Conservation (phyloP, 2,888 invertebrate genomes). For the Dicycla oo region DNA sequence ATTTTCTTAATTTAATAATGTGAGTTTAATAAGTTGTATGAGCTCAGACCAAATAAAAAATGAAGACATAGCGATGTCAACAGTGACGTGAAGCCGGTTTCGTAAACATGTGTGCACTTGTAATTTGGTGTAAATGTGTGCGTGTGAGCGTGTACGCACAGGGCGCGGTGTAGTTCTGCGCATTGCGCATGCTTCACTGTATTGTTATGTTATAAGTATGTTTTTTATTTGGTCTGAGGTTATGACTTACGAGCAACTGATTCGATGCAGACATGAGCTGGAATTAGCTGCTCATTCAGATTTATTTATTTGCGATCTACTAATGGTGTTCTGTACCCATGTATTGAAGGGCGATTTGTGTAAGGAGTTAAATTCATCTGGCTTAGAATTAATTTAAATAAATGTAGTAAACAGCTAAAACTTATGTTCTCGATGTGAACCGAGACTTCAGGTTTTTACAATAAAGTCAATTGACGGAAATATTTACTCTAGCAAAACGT, state of each 20-base stretch:
- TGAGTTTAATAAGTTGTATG: no score
- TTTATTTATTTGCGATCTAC: conserved; percentile 4
- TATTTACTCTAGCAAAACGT: neutral
- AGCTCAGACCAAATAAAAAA: no score
- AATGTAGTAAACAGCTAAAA: neutral
- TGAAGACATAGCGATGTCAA: no score
- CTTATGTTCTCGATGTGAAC: conserved; percentile 9
- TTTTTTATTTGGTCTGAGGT: no score
- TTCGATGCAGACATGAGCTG: neutral
- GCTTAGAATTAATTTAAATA: neutral
- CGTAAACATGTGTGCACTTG: no score
- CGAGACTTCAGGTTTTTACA: conserved; percentile 31
- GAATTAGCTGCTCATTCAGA: neutral
- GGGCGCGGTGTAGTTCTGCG: no score
- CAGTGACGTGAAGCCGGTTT: no score
- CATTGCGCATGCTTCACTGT: no score
- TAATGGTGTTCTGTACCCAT: neutral
- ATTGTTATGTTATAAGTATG: no score
- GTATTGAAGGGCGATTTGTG: neutral
- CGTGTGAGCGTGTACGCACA: no score
- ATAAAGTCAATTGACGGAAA: conserved; percentile 19
- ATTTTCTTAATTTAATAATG: neutral
- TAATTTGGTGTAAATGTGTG: no score
- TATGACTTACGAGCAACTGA: neutral
- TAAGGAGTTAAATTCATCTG: neutral